Percentiles rank a stretch among this genome's conserved stretches.
phyloP scores from a whole-genome alignment of 2,797 vertebrate species.

The Pelodytes ibericus region DNA sequence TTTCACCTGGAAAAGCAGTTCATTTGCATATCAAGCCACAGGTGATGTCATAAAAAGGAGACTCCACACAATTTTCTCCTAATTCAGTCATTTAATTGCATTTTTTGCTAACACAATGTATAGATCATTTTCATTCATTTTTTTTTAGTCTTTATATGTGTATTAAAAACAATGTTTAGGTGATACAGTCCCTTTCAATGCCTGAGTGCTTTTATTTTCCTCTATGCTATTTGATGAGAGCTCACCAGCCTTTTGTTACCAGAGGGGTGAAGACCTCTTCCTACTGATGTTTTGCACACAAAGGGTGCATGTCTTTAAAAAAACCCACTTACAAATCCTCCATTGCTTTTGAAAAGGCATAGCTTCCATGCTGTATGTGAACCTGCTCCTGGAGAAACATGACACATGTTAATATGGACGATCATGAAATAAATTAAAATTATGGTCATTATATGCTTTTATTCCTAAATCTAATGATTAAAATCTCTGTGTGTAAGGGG shows the following conservation, averaged over 20 bases:
- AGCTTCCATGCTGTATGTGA: too few relatives aligned
- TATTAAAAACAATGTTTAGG: too few relatives aligned
- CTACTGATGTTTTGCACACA: background rate
- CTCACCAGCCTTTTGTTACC: background rate
- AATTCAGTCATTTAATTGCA: too few relatives aligned
- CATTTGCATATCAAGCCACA: too few relatives aligned
- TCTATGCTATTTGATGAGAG: background rate
- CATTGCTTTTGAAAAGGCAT: background rate
- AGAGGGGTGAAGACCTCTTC: background rate
- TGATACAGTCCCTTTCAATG: too few relatives aligned
- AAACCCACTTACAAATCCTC: background rate
- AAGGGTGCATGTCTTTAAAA: too few relatives aligned
- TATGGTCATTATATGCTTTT: slow-evolving; percentile 1
- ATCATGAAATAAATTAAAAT: background rate
- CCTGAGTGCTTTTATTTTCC: background rate
- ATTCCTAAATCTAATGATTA: background rate
- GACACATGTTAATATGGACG: background rate
- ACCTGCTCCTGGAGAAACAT: slow-evolving; percentile 2
- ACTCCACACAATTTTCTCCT: too few relatives aligned
- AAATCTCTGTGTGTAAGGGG: background rate
- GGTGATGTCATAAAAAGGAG: too few relatives aligned
- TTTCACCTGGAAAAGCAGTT: too few relatives aligned
- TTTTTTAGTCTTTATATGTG: too few relatives aligned
- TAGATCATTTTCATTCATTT: too few relatives aligned
- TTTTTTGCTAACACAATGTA: too few relatives aligned